Percentiles rank a stretch among this genome's conserved stretches.
phyloP scores from a whole-genome alignment of 2,113 vertebrate species.

The Limanda limanda region DNA sequence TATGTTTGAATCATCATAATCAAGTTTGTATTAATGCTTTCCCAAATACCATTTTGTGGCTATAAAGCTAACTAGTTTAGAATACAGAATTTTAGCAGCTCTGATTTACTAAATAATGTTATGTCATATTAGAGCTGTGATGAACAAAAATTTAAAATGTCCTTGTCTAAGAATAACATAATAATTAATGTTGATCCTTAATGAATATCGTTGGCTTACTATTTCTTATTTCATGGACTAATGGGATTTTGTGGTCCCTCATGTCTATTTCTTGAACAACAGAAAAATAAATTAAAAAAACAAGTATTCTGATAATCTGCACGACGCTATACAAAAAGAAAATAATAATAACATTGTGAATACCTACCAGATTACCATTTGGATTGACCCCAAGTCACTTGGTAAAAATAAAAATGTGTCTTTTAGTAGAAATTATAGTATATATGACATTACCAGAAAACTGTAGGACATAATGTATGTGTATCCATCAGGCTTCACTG shows the following conservation, averaged over 20 bases:
- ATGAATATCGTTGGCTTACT: not conserved
- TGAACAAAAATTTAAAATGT: not conserved
- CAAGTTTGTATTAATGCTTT: not conserved
- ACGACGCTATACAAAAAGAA: not conserved
- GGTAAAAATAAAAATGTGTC: not conserved
- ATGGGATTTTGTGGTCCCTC: not conserved
- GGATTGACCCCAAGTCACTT: not conserved
- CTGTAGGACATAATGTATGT: not conserved
- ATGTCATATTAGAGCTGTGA: not conserved
- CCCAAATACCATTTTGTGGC: not conserved
- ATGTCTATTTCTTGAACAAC: not conserved
- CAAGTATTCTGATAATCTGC: not conserved
- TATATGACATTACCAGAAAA: not conserved
- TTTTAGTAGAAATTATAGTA: not conserved
- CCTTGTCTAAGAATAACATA: not conserved
- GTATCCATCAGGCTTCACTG: too few species aligned
- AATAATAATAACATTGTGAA: not conserved
- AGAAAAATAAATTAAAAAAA: not conserved
- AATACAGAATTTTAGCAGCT: too few species aligned
- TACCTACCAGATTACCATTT: not conserved
- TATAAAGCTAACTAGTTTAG: not conserved
- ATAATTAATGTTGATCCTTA: not conserved
- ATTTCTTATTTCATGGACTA: conserved; percentile 1
- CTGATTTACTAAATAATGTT: not conserved
- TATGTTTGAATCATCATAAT: too few species aligned